Evolutionary conservation across 2,888 invertebrate genomes (phyloP), one percentile per base, ranked within the genome.

Genomic region (Agapostemon virescens): DNA sequence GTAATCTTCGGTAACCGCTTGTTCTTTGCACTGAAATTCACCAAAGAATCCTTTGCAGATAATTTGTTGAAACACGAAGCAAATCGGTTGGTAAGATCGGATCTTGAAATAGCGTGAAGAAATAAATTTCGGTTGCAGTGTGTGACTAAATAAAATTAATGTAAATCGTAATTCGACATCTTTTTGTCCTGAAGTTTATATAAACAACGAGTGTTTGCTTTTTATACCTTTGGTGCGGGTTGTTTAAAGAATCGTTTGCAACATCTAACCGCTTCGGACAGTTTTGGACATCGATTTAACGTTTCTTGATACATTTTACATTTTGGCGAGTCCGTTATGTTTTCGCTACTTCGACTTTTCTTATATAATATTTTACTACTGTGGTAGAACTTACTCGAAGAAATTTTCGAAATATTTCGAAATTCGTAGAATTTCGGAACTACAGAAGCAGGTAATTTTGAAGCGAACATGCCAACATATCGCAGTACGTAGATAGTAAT

Each of bases 21-120:
- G 83, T 40, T 49, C 52, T 42, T 79, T 66, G 40, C 87, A 89
- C 89, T 89, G 77, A 49, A 82, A 84, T 67, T 26, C 23, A 70
- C 9, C 20, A 36, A 45, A 36, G 1, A 7, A n/a, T 9, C 9
- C 49, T 11, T 45, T 9, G 1, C 2, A 9, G n/a, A n/a, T n/a
- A 45, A 45, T 42, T 42, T 5, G 17, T 17, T 42, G 4, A 33
- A 33, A n/a, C n/a, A n/a, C n/a, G n/a, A n/a, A n/a, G n/a, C n/a
- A n/a, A n/a, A n/a, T n/a, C n/a, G n/a, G n/a, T n/a, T n/a, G n/a
- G n/a, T n/a, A n/a, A n/a, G n/a, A 33, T 5, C 33, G 2, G 33
- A 4, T 33, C 2, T 33, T 33, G 5, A 33, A 33, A 33, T 33
- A 33, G 33, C 5, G 5, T 33, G 5, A 4, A 33, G 33, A 33